phyloP scores from a whole-genome alignment of 2,797 vertebrate species.

The Sebastes trivittatus region DNA sequence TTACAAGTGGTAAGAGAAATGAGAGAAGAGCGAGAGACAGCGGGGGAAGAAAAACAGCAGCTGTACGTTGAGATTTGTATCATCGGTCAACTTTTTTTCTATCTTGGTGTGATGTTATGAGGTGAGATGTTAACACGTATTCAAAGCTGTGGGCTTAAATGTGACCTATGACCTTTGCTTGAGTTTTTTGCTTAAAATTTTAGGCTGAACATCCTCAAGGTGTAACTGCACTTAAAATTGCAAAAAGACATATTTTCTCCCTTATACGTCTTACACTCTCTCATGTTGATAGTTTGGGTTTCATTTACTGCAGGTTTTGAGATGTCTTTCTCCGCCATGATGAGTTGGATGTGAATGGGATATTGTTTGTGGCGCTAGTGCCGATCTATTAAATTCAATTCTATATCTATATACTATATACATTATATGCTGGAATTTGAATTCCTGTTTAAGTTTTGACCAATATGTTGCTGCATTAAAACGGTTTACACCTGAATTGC shows the following conservation, averaged over 20 bases:
- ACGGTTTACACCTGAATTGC: too few relatives aligned
- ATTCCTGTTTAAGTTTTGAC: too few relatives aligned
- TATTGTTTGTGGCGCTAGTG: neutral
- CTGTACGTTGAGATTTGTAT: conserved; percentile 24
- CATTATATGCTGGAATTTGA: too few relatives aligned
- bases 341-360: neutral
- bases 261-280: neutral
- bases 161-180: conserved; percentile 19
- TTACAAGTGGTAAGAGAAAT: conserved; percentile 25
- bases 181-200: neutral
- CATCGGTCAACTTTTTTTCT: neutral
- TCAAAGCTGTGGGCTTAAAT: neutral
- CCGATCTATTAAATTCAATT: neutral
- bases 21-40: neutral
- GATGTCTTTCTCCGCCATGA: neutral
- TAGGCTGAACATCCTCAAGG: neutral
- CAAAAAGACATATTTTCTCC: fast-evolving
- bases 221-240: neutral
- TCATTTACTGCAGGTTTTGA: neutral
- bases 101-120: neutral
- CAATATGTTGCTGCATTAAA: too few relatives aligned
- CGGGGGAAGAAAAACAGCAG: conserved; percentile 9
- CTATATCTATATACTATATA: too few relatives aligned
- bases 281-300: neutral
- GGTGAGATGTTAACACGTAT: conserved; percentile 6